phyloP scores from a whole-genome alignment of 2,888 invertebrate genomes.

The Halocaridina rubra region DNA sequence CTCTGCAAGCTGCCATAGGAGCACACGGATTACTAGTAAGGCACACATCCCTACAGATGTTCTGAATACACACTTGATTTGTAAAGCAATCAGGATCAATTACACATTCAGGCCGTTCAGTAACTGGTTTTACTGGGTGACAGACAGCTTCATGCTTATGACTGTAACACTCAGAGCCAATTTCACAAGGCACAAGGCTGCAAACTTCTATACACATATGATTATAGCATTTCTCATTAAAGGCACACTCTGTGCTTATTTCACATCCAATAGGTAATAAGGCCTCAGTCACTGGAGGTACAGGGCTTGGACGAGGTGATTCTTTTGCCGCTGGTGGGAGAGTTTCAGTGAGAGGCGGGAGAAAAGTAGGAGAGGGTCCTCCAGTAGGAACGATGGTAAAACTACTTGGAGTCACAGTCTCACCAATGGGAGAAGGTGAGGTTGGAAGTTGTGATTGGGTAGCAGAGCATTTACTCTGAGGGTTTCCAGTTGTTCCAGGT shows the following conservation, averaged over 20 bases:
- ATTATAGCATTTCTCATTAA: conserved; percentile 59
- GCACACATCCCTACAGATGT: conserved; percentile 73
- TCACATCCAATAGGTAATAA: conserved; percentile 68
- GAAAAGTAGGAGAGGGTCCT: not conserved
- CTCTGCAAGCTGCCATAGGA: conserved; percentile 71
- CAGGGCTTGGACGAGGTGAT: not conserved
- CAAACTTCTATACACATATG: conserved; percentile 66
- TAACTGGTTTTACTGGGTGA: conserved; percentile 70
- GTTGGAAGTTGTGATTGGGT: not conserved
- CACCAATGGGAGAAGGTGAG: conserved; percentile 28
- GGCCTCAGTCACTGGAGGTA: conserved; percentile 25
- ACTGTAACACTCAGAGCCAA: conserved; percentile 64
- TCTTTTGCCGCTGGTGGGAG: conserved; percentile 12
- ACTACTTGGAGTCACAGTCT: not conserved
- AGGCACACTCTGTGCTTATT: conserved; percentile 65
- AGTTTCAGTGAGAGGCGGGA: conserved; percentile 30
- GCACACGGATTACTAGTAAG: conserved; percentile 80
- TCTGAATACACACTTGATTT: conserved; percentile 79
- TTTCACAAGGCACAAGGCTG: conserved; percentile 65
- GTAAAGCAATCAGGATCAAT: conserved; percentile 73
- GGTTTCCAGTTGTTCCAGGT: conserved; percentile 63
- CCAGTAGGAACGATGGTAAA: conserved; percentile 16
- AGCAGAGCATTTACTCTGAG: conserved; percentile 25
- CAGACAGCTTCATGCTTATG: conserved; percentile 57
- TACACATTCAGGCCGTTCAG: conserved; percentile 70